Evolutionary conservation across 2,113 vertebrate species (phyloP).

Genomic region (Chaetops frenatus): DNA sequence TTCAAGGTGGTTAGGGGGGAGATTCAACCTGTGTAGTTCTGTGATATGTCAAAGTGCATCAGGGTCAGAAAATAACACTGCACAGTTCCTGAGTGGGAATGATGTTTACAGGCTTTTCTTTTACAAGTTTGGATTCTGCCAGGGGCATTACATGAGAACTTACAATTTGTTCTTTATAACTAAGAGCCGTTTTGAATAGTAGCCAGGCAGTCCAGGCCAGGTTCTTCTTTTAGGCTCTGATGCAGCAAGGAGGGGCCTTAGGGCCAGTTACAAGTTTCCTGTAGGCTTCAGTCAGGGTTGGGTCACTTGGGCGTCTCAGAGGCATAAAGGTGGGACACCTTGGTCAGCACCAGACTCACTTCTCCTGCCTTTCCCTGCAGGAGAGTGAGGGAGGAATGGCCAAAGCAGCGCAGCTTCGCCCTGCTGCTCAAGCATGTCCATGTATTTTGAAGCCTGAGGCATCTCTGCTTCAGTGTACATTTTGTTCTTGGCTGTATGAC

Average conservation of each 20-base stretch:
- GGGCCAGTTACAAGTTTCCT: neutral
- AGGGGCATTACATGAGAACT: conserved; percentile 55
- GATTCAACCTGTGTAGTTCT: neutral
- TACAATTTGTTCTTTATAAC: conserved; percentile 58
- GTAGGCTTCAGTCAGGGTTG: neutral
- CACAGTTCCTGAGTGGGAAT: conserved; percentile 18
- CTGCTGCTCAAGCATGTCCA: neutral
- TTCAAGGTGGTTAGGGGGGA: neutral
- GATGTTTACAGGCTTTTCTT: conserved; percentile 52
- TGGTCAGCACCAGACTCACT: neutral
- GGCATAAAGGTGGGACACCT: neutral
- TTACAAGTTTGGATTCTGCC: conserved; percentile 31
- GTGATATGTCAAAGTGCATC: neutral
- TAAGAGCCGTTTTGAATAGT: conserved; percentile 5
- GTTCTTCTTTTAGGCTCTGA: conserved; percentile 8
- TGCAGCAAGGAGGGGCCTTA: neutral
- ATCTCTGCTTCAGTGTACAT: neutral
- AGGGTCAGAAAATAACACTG: neutral
- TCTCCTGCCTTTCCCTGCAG: neutral
- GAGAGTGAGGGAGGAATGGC: neutral
- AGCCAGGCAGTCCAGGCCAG: conserved; percentile 32
- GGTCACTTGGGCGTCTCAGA: neutral
- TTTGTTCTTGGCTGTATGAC: neutral
- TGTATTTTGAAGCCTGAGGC: neutral
- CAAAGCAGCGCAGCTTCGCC: fast-evolving